Percentiles rank a stretch among this genome's conserved stretches.
Evolutionary conservation across 1,140 invertebrate species (phyloP).

Genomic region (Eubasilissa regina): DNA sequence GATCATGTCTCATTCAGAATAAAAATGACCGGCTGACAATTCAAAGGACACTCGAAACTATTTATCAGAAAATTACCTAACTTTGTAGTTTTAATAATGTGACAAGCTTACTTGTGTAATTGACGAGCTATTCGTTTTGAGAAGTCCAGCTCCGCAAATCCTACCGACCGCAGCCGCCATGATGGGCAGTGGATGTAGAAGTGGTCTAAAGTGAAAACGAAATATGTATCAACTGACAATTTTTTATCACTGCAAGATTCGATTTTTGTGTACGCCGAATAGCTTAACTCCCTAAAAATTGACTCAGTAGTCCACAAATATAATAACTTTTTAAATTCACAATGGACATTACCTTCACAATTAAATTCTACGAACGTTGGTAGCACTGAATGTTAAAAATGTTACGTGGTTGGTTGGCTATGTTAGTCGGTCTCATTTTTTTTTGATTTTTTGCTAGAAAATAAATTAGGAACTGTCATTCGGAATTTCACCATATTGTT

Average conservation of each 20-base stretch:
- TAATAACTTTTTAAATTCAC: conserved; percentile 31
- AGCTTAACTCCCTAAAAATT: conserved; percentile 4
- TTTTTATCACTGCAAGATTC: background rate
- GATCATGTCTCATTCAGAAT: background rate
- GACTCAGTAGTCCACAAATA: conserved; percentile 1
- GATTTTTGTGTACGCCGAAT: conserved; percentile 4
- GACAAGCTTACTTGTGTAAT: conserved; percentile 47
- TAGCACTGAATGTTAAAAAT: conserved; percentile 29
- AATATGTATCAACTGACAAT: conserved; percentile 30
- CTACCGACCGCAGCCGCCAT: conserved; percentile 88
- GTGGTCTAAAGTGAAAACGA: conserved; percentile 25
- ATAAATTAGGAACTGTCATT: no score
- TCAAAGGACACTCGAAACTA: background rate
- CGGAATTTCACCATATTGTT: no score
- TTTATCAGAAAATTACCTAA: background rate
- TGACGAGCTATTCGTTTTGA: conserved; percentile 68
- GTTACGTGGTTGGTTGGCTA: conserved; percentile 28
- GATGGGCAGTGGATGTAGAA: conserved; percentile 69
- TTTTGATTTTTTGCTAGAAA: no score
- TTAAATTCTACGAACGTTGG: conserved; percentile 20
- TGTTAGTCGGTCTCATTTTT: no score
- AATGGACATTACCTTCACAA: conserved; percentile 36
- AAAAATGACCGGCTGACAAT: background rate
- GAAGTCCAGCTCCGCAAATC: conserved; percentile 84
- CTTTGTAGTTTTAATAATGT: background rate